Evolutionary conservation across 2,113 vertebrate species (phyloP), one percentile per base, ranked within the genome.

Genomic region (Solenodon paradoxus): DNA sequence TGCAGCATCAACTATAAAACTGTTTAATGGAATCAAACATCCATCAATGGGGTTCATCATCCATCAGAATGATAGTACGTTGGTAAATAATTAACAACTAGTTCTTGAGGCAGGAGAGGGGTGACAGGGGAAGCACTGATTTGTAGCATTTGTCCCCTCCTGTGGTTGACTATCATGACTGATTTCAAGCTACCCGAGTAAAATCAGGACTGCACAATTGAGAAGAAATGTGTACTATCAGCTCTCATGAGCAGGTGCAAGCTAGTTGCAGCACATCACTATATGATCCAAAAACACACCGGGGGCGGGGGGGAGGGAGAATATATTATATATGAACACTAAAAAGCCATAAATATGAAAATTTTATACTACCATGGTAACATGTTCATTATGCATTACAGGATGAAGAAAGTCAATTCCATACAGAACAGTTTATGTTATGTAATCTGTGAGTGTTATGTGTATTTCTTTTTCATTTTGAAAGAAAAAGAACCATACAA

Each of bases 401-500:
- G 38, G 45, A 51, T 26, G 5, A 59, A 63, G 88, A 94, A 78
- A 77, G 26, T 2, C 66, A 59, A 71, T 74, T 63, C 93, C n/a
- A 88, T 47, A 59, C 35, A 75, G 51, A 84, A 74, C 10, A 81
- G 38, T 6, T 82, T 55, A 88, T 11, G 26, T 1, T 64, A 35
- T 78, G 30, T 49, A 22, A 93, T 57, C 59, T 68, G 26, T 45
- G 11, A 90, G 2, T 17, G 10, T 85, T 45, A 26, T 32, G 13
- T 47, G 35, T 30, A 90, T 45, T 94, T 95, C 55, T 19, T 38
- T 93, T 78, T 66, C 47, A 82, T 69, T 53, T 53, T 87, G 45
- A 87, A 93, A 96, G 63, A 94, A 77, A 93, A 94, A 93, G 64
- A 72, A 74, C 16, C 49, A 91, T 24, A 53, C 26, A 81, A 95